Base-by-base conservation (phyloP, 1,140 invertebrate genomes). In the Marisa cornuarietis region DNA sequence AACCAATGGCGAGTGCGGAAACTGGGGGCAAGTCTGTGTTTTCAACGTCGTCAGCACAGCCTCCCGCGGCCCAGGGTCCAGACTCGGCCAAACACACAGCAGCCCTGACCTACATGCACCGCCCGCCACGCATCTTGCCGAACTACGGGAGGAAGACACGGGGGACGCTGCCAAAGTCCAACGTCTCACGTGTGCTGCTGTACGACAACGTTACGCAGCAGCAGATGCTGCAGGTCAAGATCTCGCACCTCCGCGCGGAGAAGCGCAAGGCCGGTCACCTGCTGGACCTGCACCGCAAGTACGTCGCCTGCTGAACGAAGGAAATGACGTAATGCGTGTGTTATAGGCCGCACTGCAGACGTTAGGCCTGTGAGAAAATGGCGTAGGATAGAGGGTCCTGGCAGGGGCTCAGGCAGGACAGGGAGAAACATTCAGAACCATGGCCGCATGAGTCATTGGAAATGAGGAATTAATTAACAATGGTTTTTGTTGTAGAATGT, bases 151-250 rank as follows among this genome's bases (percentile, higher is more conserved):
- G 83, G 71, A 85, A 83, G 79, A 82, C 66, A 9, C 81, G 81
- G 24, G 51, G 58, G 16, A n/a, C 84, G 16, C 76, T 86, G 65
- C 86, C 87, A 16, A 89, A 89, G 71, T 84, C 88, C 1, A 87
- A 87, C 24, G 77, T 89, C 7, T 86, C 87, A 4, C 79, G 87
- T n/a, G 88, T 89, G 11, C 82, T 89, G 11, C 83, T 88, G 3
- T 88, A 88, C 76, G 88, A 89, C 78, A 89, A 89, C 71, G 85
- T 87, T 0, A 88, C 87, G 11, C 87, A 88, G 76, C 87, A 89
- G 72, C 86, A 87, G 65, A 86, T 87, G 83, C 79, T 88, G 42
- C 84, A 87, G 24, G 83, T 87, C 24, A 87, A 88, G 84, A 71
- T 88, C 22, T 82, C 83, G 0, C 80, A 84, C 61, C 85, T 88